A percentile compares a stretch with the other conserved stretches of the same genome.
phyloP scores from a whole-genome alignment of 2,888 invertebrate genomes.

The Frankliniella fusca region DNA sequence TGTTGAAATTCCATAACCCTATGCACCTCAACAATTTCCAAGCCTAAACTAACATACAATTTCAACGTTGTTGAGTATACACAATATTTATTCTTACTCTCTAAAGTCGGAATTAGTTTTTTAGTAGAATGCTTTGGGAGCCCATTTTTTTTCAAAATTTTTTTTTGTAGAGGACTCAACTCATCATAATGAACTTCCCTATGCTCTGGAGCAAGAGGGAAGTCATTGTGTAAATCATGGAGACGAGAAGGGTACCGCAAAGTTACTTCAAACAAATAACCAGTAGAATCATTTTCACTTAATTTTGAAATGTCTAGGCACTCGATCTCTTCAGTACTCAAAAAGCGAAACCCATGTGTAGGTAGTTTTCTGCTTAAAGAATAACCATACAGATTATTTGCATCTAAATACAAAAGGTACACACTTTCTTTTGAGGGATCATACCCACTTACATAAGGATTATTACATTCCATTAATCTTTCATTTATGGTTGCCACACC shows the following conservation, averaged over 20 bases:
- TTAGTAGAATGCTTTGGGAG: not conserved
- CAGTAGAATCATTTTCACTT: not conserved
- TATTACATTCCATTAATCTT: not conserved
- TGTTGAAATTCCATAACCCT: conserved; percentile 45
- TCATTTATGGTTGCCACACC: not conserved
- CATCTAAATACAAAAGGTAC: not conserved
- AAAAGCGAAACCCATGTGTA: not conserved
- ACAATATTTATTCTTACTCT: conserved; percentile 12
- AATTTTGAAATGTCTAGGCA: not conserved
- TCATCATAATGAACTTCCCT: not conserved
- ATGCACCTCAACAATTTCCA: conserved; percentile 43
- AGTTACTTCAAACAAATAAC: not conserved
- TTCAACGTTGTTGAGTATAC: not conserved
- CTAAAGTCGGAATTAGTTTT: conserved; percentile 10
- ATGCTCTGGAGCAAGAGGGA: conserved; percentile 18
- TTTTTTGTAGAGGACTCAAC: not conserved
- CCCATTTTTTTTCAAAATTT: not conserved
- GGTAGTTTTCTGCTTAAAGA: not conserved
- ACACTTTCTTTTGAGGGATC: not conserved
- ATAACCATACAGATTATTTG: not conserved
- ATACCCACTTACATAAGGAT: not conserved
- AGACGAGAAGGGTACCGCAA: not conserved
- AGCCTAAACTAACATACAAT: conserved; percentile 37
- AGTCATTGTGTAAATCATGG: conserved; percentile 28
- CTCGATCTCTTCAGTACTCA: not conserved